phyloP scores from a whole-genome alignment of 2,888 invertebrate species.

The Cabera pusaria region DNA sequence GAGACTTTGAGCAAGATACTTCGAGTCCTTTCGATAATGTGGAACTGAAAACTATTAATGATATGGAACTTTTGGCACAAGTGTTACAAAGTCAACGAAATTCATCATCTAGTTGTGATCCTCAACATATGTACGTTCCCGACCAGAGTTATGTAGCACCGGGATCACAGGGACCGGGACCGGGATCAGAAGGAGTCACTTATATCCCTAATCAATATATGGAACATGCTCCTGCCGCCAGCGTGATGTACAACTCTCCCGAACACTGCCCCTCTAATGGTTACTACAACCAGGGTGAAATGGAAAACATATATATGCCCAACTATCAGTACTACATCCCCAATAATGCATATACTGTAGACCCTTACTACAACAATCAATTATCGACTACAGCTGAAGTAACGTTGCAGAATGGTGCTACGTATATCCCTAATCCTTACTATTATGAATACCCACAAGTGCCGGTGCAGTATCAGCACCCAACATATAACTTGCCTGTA shows the following conservation, averaged over 20 bases:
- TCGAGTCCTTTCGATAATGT: conserved; percentile 97
- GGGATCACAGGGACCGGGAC: conserved; percentile 64
- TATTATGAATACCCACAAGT: conserved; percentile 64
- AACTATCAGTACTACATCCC: conserved; percentile 72
- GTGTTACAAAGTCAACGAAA: conserved; percentile 83
- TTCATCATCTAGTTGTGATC: conserved; percentile 52
- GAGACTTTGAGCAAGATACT: conserved; percentile 95
- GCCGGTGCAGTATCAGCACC: conserved; percentile 49
- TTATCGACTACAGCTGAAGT: conserved; percentile 46
- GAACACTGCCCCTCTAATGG: conserved; percentile 65
- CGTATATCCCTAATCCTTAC: conserved; percentile 66
- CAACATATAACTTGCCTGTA: conserved; percentile 32
- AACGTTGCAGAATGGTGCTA: conserved; percentile 50
- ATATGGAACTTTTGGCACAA: conserved; percentile 94
- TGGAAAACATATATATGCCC: conserved; percentile 61
- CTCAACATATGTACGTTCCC: conserved; percentile 41
- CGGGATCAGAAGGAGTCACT: conserved; percentile 59
- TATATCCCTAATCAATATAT: conserved; percentile 68
- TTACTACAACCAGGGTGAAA: conserved; percentile 61
- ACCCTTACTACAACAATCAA: conserved; percentile 54
- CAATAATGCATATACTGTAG: conserved; percentile 48
- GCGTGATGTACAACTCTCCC: conserved; percentile 61
- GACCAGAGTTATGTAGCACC: conserved; percentile 53
- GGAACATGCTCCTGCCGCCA: conserved; percentile 61
- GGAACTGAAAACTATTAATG: conserved; percentile 95